Evolutionary conservation across 2,113 vertebrate species (phyloP).

Genomic region (Aplodontia rufa): DNA sequence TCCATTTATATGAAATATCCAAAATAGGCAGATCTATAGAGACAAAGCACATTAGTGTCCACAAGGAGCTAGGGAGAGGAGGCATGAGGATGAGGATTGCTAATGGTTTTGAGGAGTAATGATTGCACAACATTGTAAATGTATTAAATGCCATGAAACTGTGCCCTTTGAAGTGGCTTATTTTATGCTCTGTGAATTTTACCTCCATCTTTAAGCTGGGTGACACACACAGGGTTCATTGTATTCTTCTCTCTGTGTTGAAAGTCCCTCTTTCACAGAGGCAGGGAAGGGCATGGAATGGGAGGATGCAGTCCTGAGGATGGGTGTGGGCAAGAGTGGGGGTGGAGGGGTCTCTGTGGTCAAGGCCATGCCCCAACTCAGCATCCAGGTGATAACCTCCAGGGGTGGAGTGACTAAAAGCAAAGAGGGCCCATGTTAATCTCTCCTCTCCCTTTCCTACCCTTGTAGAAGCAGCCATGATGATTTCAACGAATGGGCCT

Average conservation of each 20-base stretch:
- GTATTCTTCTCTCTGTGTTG: not conserved
- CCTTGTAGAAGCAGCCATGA: not conserved
- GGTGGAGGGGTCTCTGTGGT: not conserved
- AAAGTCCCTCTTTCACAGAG: not conserved
- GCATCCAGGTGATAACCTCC: not conserved
- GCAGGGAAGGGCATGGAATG: too few relatives aligned
- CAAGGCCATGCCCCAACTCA: not conserved
- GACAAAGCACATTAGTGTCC: not conserved
- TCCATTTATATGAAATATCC: not conserved
- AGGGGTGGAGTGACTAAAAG: not conserved
- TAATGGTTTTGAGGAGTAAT: not conserved
- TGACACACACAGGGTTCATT: not conserved
- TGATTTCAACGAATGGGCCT: not conserved
- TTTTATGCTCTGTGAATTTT: not conserved
- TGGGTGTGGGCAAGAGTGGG: not conserved
- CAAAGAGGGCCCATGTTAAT: not conserved
- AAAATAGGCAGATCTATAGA: not conserved
- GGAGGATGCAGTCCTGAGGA: not conserved
- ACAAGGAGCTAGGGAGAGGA: not conserved
- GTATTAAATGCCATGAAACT: not conserved
- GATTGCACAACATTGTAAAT: not conserved
- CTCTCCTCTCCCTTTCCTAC: not conserved
- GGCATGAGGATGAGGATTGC: rapidly evolving
- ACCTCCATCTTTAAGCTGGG: not conserved
- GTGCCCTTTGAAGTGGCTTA: not conserved